Evolutionary conservation across 2,113 vertebrate species (phyloP), one percentile per base, ranked within the genome.

Genomic region (Lycaon pictus): DNA sequence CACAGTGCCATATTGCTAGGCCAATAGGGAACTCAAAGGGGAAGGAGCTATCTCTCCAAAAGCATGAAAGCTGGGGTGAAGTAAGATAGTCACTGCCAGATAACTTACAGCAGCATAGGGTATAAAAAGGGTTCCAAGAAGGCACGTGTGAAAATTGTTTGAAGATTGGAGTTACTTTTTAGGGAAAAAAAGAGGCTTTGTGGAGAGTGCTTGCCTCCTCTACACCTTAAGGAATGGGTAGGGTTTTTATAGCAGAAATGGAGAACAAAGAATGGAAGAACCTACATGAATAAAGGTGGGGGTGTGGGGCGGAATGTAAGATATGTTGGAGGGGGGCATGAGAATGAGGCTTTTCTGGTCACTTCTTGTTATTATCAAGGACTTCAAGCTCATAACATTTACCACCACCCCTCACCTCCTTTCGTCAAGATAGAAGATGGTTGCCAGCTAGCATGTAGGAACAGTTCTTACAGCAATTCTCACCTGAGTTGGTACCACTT

Each of bases 61-160:
- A 79, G 22, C 37, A 6, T 37, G 20, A 17, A 20, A 62, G 22
- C 67, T 11, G 19, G 8, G 67, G 5, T 74, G 37, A 80, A 63
- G 13, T 22, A 11, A 71, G 65, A 65, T 16, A 20, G 23, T 65
- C 10, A 5, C 93, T 77, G 17, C 43, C 74, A 69, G 29, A 37
- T 13, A 51, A 20, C 27, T 17, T 12, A 29, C 5, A 60, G 27
- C 1, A 0, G 27, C 1, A 0, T 3, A 9, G 53, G 22, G 9
- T 53, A n/a, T 27, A 11, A 19, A 35, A 15, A 37, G 32, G 19
- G 20, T 11, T 53, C 48, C 62, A 51, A 25, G 27, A 87, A 74
- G 55, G 23, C 69, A 23, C 7, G 22, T 3, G 7, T 22, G 20
- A 13, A 71, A 56, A 11, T 27, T 60, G 16, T 27, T 43, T 60